Evolutionary conservation across 2,888 invertebrate species (phyloP), one percentile per base, ranked within the genome.

Genomic region (Drosophila anomalata): DNA sequence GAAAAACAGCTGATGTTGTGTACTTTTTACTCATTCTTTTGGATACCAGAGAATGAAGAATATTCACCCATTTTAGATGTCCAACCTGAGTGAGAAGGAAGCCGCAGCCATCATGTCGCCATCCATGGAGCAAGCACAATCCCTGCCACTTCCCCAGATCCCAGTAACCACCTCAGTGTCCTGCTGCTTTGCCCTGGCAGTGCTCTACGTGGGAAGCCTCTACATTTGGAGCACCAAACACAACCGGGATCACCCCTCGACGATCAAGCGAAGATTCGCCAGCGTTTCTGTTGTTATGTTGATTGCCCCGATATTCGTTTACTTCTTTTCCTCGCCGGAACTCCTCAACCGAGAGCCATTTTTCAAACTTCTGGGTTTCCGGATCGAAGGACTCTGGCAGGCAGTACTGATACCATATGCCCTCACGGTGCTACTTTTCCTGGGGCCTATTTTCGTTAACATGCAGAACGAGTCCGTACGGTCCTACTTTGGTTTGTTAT

Each of bases 241-340:
- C 84, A 94, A 94, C 93, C 96, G 98, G 89, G 96, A 97, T 90
- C 97, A 98, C 92, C 97, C 98, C 12, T 94, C 95, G 8, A 97
- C 96, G 5, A 96, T 98, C 78, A 97, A 97, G 91, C 94, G 94
- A 89, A 94, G 98, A 89, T 98, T 98, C 90, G 93, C 96, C 77
- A 97, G 98, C 92, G 97, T 97, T 9, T 94, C 94, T 76, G 92
- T 96, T 73, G 96, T 97, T 92, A 95, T 96, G 93, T 90, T 97
- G 56, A 89, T 97, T 57, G 95, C 97, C 12, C 97, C 97, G 53
- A 92, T 95, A 67, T 95, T 96, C 88, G 93, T 97, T 53, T 95
- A 96, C 89, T 93, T 94, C 79, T 96, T 96, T 84, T 93, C 96
- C 36, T 93, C 94, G 63, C 93, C 94, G 77, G 93, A 94, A 62